Evolutionary conservation across 1,140 invertebrate species (phyloP).

Genomic region (Pseudobourletiella spinata): DNA sequence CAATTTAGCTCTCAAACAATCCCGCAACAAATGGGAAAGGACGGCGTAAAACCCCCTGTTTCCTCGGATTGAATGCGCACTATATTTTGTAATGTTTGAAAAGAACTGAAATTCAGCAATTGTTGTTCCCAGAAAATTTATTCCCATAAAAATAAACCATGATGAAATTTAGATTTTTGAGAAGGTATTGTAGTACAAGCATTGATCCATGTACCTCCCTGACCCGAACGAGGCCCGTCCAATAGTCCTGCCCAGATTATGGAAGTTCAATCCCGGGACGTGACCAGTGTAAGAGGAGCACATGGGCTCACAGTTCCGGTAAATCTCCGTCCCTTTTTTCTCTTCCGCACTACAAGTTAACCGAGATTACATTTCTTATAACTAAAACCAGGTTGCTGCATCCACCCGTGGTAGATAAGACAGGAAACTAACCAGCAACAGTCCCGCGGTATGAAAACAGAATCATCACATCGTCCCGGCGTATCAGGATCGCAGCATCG

Average conservation of each 20-base stretch:
- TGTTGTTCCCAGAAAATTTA: no score
- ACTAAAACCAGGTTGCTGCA: no score
- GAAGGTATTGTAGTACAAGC: slow-evolving; percentile 28
- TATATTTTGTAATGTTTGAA: no score
- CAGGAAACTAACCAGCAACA: neutral
- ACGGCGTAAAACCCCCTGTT: no score
- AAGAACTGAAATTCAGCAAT: no score
- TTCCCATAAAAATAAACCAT: no score
- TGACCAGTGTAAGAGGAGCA: slow-evolving; percentile 27
- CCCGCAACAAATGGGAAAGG: no score
- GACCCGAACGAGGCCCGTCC: slow-evolving; percentile 29
- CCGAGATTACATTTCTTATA: neutral
- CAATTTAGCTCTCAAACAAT: no score
- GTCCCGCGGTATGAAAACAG: neutral
- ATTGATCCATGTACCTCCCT: slow-evolving; percentile 31
- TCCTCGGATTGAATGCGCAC: no score
- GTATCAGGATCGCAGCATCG: neutral
- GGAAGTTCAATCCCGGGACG: slow-evolving; percentile 30
- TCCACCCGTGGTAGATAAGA: no score
- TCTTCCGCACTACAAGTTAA: neutral
- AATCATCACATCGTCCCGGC: neutral
- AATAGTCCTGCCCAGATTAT: slow-evolving; percentile 24
- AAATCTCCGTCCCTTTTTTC: slow-evolving; percentile 16
- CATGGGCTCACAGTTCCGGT: slow-evolving; percentile 28
- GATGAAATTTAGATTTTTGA: no score